Evolutionary conservation across 2,888 invertebrate genomes (phyloP), one percentile per base, ranked within the genome.

Genomic region (Pyrgus malvae): DNA sequence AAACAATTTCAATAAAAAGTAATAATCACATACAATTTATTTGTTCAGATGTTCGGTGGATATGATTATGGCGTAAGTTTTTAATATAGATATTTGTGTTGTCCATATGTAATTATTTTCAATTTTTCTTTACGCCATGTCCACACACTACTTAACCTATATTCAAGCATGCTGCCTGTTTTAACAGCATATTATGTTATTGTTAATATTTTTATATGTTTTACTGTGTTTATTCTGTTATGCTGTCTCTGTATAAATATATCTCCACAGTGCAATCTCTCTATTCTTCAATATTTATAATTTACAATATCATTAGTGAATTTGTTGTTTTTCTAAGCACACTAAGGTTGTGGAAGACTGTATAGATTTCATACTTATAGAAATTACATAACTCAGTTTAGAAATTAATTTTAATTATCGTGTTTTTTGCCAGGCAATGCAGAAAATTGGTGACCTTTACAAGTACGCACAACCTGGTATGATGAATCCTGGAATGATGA

Each of bases 31-130:
- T 50, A 42, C 35, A 50, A 54, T 63, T 63, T 68, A 78, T 87
- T 73, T 89, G 84, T 88, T 74, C 71, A 90, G 90, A 88, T 90
- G 87, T 90, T 88, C 89, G 89, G 85, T 84, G 90, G 90, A 90
- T 91, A 88, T 84, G 90, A 90, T 70, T 90, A 84, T 70, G 84
- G 88, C 76, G 91, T 91, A 91, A 91, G 91, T 91, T 76, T 45
- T 49, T 61, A n/a, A 69, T 68, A 67, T 72, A 67, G 68, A 70
- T 76, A 67, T 62, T 70, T 69, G 57, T 69, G 62, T 53, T 67
- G 62, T 61, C 68, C 69, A 51, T 70, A 65, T 67, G 64, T 66
- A 56, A 69, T 58, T 63, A 61, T 69, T 56, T 60, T 44, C 41
- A 23, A 8, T 16, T 38, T 50, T 60, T 49, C 2, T 66, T 56